Evolutionary conservation across 2,113 vertebrate species (phyloP), one percentile per base, ranked within the genome.

Genomic region (Aldabrachelys gigantea): DNA sequence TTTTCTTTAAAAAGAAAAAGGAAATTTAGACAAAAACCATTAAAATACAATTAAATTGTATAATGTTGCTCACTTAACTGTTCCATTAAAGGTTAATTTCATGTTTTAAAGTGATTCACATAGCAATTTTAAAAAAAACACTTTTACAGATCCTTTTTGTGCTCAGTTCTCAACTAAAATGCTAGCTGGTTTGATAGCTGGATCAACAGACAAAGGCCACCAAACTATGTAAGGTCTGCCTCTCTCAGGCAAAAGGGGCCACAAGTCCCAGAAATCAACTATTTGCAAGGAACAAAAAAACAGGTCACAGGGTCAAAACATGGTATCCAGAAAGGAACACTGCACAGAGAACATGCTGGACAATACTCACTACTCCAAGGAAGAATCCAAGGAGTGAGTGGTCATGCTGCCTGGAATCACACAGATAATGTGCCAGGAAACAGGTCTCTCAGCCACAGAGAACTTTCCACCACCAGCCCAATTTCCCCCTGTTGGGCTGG

Each of bases 381-480:
- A 82, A 78, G 54, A 44, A 10, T 6, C 69, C 19, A 27, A 2
- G 4, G 91, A 87, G 11, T 3, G 25, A 38, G 8, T 1, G 1
- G 12, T 5, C 5, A 76, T 62, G 50, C 52, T 38, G 12, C 24
- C 78, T 0, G 2, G 1, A 35, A n/a, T n/a, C 62, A 4, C 27
- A 62, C 17, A 69, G 25, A 25, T 56, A 5, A 72, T 93, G 57
- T 44, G 56, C 5, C 3, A 1, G 2, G 31, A 84, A 92, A 69
- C 22, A 11, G 0, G 0, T 1, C 1, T 1, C 3, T 1, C 31
- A 54, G 52, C 25, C 75, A 22, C 29, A 62, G 7, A 2, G 13
- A 80, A 11, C 17, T 47, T 14, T 84, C 5, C 4, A 44, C 89
- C 19, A 65, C 0, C n/a, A 75, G 17, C 41, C 38, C 47, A 0